Percentiles rank a stretch among this genome's conserved stretches.
Conservation (phyloP, 2,797 vertebrate genomes). For the Danio albolineatus region DNA sequence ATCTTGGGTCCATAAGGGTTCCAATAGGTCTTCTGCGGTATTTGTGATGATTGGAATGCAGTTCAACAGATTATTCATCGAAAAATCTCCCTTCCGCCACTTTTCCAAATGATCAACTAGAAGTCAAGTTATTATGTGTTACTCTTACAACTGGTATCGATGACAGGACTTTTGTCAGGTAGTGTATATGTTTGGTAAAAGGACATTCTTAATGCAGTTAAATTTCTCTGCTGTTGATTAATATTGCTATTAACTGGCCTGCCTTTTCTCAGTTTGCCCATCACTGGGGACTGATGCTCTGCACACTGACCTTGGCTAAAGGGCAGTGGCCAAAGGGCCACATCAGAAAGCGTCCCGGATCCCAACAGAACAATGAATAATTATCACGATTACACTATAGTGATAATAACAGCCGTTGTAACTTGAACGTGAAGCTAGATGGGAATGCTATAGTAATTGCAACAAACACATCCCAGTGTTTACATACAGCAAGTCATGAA, state of each 20-base stretch:
- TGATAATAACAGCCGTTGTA: constrained; percentile 36
- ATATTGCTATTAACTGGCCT: constrained; percentile 77
- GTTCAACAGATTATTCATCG: too few species aligned
- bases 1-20: too few species aligned
- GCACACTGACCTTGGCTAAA: constrained; percentile 75
- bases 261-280: constrained; percentile 71
- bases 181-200: constrained; percentile 41
- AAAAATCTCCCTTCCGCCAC: too few species aligned
- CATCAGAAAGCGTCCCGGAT: constrained; percentile 19
- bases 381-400: constrained; percentile 41
- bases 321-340: constrained; percentile 51
- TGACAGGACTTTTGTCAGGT: too few species aligned
- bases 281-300: constrained; percentile 68
- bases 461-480: constrained; percentile 51
- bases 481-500: constrained; percentile 60
- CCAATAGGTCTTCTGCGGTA: too few species aligned
- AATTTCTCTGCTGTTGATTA: constrained; percentile 69
- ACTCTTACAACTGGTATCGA: too few species aligned
- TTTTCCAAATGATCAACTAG: too few species aligned
- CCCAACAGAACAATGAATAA: background rate
- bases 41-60: too few species aligned
- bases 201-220: constrained; percentile 54
- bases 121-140: too few species aligned
- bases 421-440: constrained; percentile 33
- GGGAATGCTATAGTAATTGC: constrained; percentile 32